Evolutionary conservation across 1,140 invertebrate species (phyloP), one percentile per base, ranked within the genome.

Genomic region (Druon quercuslanigerum): DNA sequence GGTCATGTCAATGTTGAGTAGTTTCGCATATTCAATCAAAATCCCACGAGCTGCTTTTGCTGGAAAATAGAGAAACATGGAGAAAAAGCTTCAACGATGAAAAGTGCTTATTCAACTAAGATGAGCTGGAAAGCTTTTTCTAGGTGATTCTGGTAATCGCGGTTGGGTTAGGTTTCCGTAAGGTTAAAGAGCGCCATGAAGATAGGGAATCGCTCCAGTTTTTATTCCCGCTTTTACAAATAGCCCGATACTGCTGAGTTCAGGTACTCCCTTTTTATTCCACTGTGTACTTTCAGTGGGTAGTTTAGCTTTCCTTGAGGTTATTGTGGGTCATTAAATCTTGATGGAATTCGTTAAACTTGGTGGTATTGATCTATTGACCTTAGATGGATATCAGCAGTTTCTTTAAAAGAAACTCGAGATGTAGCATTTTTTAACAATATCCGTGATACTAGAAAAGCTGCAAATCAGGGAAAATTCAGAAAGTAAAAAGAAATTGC

Each of bases 161-260:
- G 16, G 57, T 66, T 66, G 11, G 57, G 57, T n/a, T 66, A 66
- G 57, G 20, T 66, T 66, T 11, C 57, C 40, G 12, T 20, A 33
- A 66, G 14, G 25, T 20, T 66, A 66, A 66, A 25, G 19, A 57
- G 56, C 20, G 56, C 56, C 25, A 57, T 57, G 20, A 20, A 19
- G 16, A 14, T 57, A 19, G 56, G 5, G 56, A 57, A 57, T 57
- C 56, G 56, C 25, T 57, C 12, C 56, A 9, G 56, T 57, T 57
- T 57, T 57, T 57, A 57, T 57, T 57, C 12, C 56, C 25, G 19
- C 56, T 57, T 57, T 20, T 20, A 57, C 56, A 57, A 57, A 57
- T 20, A 57, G 25, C 56, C 25, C 20, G 19, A 57, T 57, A 20
- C 56, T 57, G 56, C 56, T 25, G 56, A 57, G 19, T 57, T 17